phyloP scores from a whole-genome alignment of 2,113 vertebrate genomes.

The Neofelis nebulosa region DNA sequence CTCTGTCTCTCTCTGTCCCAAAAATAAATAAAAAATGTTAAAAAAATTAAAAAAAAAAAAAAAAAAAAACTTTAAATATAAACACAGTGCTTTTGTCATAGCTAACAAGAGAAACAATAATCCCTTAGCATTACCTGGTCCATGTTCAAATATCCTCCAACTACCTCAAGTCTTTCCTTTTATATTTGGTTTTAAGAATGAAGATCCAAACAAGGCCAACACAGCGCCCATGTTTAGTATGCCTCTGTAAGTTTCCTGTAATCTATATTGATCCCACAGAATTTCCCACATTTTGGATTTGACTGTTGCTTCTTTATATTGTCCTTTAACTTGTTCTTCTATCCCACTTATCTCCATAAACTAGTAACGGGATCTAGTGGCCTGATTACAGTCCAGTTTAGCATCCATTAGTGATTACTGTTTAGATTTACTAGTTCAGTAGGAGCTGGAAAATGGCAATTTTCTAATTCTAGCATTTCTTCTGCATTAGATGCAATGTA shows the following conservation, averaged over 20 bases:
- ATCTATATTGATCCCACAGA: neutral
- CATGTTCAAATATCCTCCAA: neutral
- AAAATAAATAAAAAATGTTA: no score
- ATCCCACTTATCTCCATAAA: neutral
- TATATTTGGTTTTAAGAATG: neutral
- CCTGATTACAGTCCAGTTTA: neutral
- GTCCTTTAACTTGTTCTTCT: neutral
- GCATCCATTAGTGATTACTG: neutral
- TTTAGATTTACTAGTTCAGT: neutral
- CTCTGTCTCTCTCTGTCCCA: no score
- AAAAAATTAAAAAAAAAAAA: no score
- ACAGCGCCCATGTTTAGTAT: neutral
- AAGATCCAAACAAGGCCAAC: neutral
- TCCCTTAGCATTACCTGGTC: neutral
- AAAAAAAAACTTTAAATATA: neutral
- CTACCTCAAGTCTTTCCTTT: neutral
- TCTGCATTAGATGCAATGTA: neutral
- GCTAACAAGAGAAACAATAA: neutral
- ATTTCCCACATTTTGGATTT: neutral
- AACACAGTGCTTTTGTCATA: neutral
- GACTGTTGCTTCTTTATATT: neutral
- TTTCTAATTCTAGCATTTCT: neutral
- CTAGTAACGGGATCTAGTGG: neutral
- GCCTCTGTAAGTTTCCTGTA: neutral
- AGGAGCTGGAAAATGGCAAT: neutral